These are phyloP conservation scores for Athetis lepigone DNA, from an alignment of 2,888 invertebrate genomes.

Conservation along the genomic window DNA sequence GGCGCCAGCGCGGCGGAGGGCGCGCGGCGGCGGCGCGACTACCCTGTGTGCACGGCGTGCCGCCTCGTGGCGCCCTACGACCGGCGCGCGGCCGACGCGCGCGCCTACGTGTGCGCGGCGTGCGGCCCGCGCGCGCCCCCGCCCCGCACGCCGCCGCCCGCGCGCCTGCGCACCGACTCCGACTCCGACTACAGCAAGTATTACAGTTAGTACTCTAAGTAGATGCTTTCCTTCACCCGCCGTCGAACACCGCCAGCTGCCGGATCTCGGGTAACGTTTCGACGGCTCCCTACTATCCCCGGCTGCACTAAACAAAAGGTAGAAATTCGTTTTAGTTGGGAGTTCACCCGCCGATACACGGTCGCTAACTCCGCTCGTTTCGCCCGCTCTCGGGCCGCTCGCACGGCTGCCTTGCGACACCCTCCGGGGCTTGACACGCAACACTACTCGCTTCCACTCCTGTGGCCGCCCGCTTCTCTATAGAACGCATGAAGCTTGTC, in stretches of 20 bases:
- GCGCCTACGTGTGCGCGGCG: slow-evolving; percentile 70
- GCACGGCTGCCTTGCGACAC: slow-evolving; percentile 53
- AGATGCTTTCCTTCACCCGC: slow-evolving; percentile 82
- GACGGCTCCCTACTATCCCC: slow-evolving; percentile 58
- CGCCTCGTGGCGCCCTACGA: slow-evolving; percentile 73
- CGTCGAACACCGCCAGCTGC: slow-evolving; percentile 57
- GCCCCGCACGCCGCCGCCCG: slow-evolving; percentile 57
- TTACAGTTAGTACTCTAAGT: slow-evolving; percentile 89
- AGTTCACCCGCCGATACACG: slow-evolving; percentile 56
- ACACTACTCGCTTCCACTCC: slow-evolving; percentile 53
- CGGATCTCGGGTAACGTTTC: slow-evolving; percentile 56
- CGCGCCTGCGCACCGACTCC: slow-evolving; percentile 74
- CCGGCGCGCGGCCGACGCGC: slow-evolving; percentile 64
- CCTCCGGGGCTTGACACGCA: slow-evolving; percentile 54
- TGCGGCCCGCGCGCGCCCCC: slow-evolving; percentile 62
- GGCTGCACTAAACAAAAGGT: slow-evolving; percentile 53
- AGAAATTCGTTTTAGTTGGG: slow-evolving; percentile 43
- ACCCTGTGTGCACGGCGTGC: slow-evolving; percentile 74
- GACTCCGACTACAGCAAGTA: slow-evolving; percentile 90
- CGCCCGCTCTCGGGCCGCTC: slow-evolving; percentile 27
- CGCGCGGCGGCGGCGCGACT: slow-evolving; percentile 70
- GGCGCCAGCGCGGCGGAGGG: slow-evolving; percentile 74
- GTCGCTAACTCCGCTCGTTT: slow-evolving; percentile 48
- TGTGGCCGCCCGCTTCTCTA: slow-evolving; percentile 55
- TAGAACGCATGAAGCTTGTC: slow-evolving; percentile 61